Base-by-base conservation (phyloP, 2,113 vertebrate genomes). In the Xenotilapia longispinis region DNA sequence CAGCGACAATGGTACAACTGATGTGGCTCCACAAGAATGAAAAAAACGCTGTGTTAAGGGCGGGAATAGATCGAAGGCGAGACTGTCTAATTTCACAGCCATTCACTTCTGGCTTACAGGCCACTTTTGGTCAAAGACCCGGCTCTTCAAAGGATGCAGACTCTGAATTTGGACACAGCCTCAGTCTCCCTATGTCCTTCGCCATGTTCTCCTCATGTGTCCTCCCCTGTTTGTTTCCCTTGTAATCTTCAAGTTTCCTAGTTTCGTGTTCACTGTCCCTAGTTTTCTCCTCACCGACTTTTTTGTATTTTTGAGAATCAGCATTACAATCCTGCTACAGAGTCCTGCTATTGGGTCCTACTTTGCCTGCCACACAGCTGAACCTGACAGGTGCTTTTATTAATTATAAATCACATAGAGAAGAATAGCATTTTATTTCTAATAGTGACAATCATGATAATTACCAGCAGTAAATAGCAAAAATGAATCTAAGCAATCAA, bases 401-500 rank as follows among this genome's bases (percentile, higher is more conserved):
- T 87, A 89, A 89, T 91, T 84, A 54, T 55, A 86, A 28, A 81
- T 91, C 45, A 81, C 79, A 83, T 54, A 38, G 47, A 58, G 75
- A 86, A 93, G 6, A 90, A 91, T 75, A 28, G 40, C 9, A 80
- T 91, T 60, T 92, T 86, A 93, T 92, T 86, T 88, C 47, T 83
- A 51, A 54, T 78, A 81, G 83, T 87, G 86, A 84, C 92, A 94
- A 93, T 91, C 83, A 92, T 93, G 87, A 89, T 93, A 86, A 94
- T 94, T 94, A 93, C 80, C 58, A 88, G 17, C 17, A 38, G 31
- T n/a, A 89, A 92, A 78, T 83, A 88, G 92, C 89, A 89, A 87
- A 88, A 91, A 89, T 94, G 80, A 94, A 95, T 95, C 91, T 81
- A 91, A 88, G 91, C 86, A 94, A 94, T 95, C 94, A 94, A 93